Conservation (phyloP, 2,113 vertebrate species). For the Nothoprocta pentlandii region DNA sequence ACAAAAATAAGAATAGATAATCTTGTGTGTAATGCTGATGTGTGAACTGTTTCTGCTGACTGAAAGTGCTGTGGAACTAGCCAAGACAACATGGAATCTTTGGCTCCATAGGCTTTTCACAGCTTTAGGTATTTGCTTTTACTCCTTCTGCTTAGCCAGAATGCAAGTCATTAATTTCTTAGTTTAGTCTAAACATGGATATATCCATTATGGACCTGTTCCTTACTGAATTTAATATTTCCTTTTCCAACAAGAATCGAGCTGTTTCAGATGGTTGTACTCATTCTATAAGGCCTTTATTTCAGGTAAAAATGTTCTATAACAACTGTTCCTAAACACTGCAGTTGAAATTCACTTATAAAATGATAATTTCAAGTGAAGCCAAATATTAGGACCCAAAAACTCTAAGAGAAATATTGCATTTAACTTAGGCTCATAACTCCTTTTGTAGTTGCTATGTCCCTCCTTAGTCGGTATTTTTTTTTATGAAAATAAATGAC, state of each 20-base stretch:
- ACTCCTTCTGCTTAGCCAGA: not conserved
- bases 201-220: not conserved
- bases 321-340: not conserved
- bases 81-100: not conserved
- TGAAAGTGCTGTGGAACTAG: not conserved
- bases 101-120: not conserved
- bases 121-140: not conserved
- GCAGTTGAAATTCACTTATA: constrained; percentile 14
- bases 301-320: constrained; percentile 2
- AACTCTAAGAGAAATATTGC: not conserved
- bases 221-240: not conserved
- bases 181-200: not conserved
- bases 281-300: not conserved
- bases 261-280: not conserved
- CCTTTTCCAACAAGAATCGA: not conserved
- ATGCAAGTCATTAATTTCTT: not conserved
- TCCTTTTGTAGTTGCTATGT: not conserved
- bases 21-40: not conserved
- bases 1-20: not conserved
- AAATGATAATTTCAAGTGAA: constrained; percentile 8
- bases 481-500: not conserved
- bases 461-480: not conserved
- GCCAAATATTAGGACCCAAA: constrained; percentile 14
- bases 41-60: not conserved
- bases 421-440: not conserved